phyloP scores from a whole-genome alignment of 2,797 vertebrate genomes.

The Setipinna tenuifilis region DNA sequence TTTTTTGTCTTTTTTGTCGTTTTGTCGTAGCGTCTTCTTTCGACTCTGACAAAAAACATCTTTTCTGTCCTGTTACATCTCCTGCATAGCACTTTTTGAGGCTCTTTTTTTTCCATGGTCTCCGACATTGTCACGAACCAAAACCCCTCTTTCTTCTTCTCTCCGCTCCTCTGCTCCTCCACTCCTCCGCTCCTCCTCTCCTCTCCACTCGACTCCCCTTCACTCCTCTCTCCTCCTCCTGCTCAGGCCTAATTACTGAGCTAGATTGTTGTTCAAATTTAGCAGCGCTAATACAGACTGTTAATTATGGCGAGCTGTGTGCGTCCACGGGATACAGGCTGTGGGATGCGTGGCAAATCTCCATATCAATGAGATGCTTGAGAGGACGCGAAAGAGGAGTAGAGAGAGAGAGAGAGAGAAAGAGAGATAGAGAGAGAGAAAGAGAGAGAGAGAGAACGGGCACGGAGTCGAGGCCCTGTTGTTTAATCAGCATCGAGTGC shows the following conservation, averaged over 20 bases:
- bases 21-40: not conserved
- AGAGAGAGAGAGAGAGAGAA: not conserved
- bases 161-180: too few species aligned
- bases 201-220: not conserved
- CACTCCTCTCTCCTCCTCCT: constrained; percentile 38
- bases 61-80: not conserved
- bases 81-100: not conserved
- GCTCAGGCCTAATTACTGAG: constrained; percentile 55
- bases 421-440: not conserved
- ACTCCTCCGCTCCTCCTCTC: not conserved
- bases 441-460: not conserved
- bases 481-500: not conserved
- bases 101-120: not conserved
- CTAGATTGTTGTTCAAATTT: constrained; percentile 69
- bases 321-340: constrained; percentile 18
- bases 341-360: constrained; percentile 45
- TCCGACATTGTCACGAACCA: not conserved
- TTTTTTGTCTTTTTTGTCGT: too few species aligned
- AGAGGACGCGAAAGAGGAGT: not conserved
- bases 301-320: constrained; percentile 62
- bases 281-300: constrained; percentile 66
- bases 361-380: constrained; percentile 53
- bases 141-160: not conserved
- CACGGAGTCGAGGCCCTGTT: not conserved
- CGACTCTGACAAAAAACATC: not conserved